These are phyloP conservation scores for Flexamia atlantica DNA, from an alignment of 2,888 invertebrate genomes.

Conservation along the genomic window DNA sequence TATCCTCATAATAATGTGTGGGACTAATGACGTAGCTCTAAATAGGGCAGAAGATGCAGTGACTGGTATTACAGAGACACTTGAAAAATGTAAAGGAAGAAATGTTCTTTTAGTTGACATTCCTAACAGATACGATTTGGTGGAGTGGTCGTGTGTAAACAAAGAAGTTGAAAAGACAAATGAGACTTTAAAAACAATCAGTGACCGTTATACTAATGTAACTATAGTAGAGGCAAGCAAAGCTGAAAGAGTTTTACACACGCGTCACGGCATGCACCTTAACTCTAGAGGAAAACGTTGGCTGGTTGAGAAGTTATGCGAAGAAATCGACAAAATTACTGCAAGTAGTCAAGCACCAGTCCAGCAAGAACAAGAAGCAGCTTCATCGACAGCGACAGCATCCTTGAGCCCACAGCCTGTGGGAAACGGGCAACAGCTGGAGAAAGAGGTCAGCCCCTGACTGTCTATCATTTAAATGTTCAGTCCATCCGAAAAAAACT, in stretches of 20 bases:
- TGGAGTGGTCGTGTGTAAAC: not conserved
- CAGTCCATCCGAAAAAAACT: no score
- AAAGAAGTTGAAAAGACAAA: not conserved
- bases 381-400: no score
- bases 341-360: no score
- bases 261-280: slow-evolving; percentile 4
- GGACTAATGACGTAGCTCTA: no score
- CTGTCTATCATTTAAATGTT: no score
- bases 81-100: not conserved
- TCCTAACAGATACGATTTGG: not conserved
- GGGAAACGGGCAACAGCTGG: no score
- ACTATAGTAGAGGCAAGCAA: not conserved
- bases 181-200: not conserved
- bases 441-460: no score
- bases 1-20: no score
- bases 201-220: not conserved
- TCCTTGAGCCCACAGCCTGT: no score
- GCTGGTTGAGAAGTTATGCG: not conserved
- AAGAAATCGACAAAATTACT: not conserved
- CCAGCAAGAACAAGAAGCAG: no score
- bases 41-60: no score
- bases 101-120: not conserved
- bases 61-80: not conserved
- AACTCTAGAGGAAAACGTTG: not conserved
- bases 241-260: not conserved